Base-by-base conservation (phyloP, 2,113 vertebrate species). In the Limnothrissa miodon region DNA sequence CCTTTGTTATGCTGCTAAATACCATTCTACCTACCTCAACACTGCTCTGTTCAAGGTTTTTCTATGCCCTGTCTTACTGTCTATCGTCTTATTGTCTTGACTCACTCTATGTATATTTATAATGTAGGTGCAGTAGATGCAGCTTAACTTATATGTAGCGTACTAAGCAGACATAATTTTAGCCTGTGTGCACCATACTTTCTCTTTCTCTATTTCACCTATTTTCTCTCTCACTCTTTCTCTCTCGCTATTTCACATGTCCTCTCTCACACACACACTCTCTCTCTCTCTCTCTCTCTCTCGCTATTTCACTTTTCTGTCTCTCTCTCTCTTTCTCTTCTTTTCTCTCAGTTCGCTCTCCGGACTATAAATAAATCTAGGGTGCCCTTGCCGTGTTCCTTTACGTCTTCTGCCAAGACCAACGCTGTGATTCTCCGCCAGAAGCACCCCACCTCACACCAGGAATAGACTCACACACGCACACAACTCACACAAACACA, bases 351-450 rank as follows among this genome's bases (percentile, higher is more conserved):
- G 70, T 82, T 87, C 82, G 81, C 78, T 59, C 42, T 21, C n/a
- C 21, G 10, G 74, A 81, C 59, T 86, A 88, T 79, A 85, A 89
- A 89, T 88, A 88, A 44, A 33, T 39, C 10, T 42, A 89, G 87
- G 88, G 88, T 88, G 87, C 81, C 87, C 85, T 88, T 83, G 80
- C 11, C 39, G 36, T 81, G 80, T 85, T 85, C 85, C 74, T 33
- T 25, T 82, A 79, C 42, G 29, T 74, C 66, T 33, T 29, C 66
- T 74, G 66, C 66, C 66, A 36, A 36, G 66, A 13, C 15, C 25
- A 4, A 19, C 29, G 29, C 25, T 36, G 66, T 74, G 66, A 74
- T 17, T 74, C 59, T 66, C 53, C n/a, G n/a, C n/a, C n/a, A n/a
- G n/a, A n/a, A 56, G 53, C 53, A 4, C 17, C 17, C 17, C 17